Base-by-base conservation (phyloP, 2,797 vertebrate genomes). In the Sorex maritimensis region DNA sequence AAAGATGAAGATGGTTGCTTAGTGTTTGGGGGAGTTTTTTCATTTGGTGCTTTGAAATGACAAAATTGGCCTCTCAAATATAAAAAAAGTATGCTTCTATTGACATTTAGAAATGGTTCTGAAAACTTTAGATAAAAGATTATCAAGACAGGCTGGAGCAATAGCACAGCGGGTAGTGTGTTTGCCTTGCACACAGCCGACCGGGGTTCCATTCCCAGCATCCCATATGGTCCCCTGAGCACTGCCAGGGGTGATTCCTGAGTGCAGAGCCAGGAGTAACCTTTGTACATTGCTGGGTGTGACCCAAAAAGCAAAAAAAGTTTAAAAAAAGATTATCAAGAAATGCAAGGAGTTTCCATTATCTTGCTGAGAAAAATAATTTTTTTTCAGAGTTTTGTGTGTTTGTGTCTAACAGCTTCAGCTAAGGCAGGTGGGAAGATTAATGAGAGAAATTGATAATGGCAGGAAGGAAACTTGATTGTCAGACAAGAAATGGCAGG, bases 391-490 rank as follows among this genome's bases (percentile, higher is more conserved):
- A 94, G 69, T 87, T 83, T 89, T 93, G 91, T 73, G 74, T 52
- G 10, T 8, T 6, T 52, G 84, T 81, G 11, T 85, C 0, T 0
- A 28, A 63, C 94, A 67, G 77, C 88, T 80, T 93, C 55, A 21
- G 61, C 77, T 30, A 63, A 96, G 58, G 84, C 79, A 91, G 75
- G 63, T 91, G 58, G 94, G 65, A 95, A 92, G 92, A 75, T 72
- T 96, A 95, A 97, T 85, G 84, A 96, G 55, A 34, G 21, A 84
- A 96, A 97, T 89, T 96, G 94, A 92, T 92, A 88, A 94, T 58
- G 95, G 90, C 93, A 96, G 81, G 93, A 95, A 88, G 79, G 81
- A 89, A 96, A 96, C 95, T 94, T 94, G 92, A 83, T 92, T 95
- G 94, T 95, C 93, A 96, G 92, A 87, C 93, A 95, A 69, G 78